Evolutionary conservation across 1,140 invertebrate species (phyloP), one percentile per base, ranked within the genome.

Genomic region (Pinna nobilis): DNA sequence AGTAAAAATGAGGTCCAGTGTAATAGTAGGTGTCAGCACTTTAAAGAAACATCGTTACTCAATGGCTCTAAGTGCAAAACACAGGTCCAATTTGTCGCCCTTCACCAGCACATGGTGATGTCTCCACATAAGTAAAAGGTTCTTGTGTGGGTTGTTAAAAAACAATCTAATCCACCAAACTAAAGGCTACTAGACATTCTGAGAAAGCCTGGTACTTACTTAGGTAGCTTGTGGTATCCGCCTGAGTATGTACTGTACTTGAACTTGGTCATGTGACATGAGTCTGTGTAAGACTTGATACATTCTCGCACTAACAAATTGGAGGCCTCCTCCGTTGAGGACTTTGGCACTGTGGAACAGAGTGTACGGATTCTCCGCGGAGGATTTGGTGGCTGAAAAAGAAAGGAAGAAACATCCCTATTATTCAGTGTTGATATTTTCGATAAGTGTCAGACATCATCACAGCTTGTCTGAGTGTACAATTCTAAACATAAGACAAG

Each of bases 191-290:
- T 18, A 61, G 32, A 51, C 33, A 60, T 61, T 33, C 50, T n/a
- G 33, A 11, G 32, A 71, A 32, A 49, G 5, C 44, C 3, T 39
- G 1, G 11, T 41, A 44, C 75, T 68, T 77, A 95, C 94, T 93
- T 94, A 75, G 95, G 95, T 76, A 97, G 91, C 86, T 96, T 94
- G 72, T 94, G 90, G 88, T 95, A 97, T 70, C 92, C 93, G 30
- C 94, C 94, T 25, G 95, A 94, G 87, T 97, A 97, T 15, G 91
- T 91, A 81, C 92, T 93, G 83, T 97, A 97, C 88, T 97, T 97
- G 85, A 95, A 97, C 86, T 95, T 93, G 57, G 97, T 92, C 57
- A 95, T 90, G 90, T 94, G 94, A 94, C 95, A 97, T 87, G 94
- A 94, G 33, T 93, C 93, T 13, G 93, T 93, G 88, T 98, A 98